A percentile compares a stretch with the other conserved stretches of the same genome.
These are phyloP conservation scores for Eonycteris spelaea DNA, from an alignment of 2,113 vertebrate genomes.

Conservation along the genomic window DNA sequence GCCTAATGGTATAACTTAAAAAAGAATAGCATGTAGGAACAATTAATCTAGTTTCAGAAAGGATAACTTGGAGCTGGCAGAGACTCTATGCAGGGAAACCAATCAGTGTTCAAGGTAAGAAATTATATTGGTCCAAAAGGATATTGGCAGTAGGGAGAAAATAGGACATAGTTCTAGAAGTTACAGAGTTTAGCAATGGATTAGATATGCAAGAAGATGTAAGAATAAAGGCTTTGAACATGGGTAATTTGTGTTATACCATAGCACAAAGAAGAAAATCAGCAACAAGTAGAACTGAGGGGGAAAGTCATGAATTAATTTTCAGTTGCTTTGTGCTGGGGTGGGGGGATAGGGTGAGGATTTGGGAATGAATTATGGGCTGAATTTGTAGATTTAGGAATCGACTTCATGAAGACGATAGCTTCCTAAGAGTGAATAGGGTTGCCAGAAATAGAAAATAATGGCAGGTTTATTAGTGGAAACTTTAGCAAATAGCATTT, in stretches of 20 bases:
- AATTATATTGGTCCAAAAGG: neutral
- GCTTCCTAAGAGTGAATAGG: neutral
- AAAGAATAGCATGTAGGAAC: neutral
- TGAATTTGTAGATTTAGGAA: neutral
- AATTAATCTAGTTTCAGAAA: neutral
- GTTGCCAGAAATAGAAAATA: neutral
- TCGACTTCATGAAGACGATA: neutral
- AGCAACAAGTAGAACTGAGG: neutral
- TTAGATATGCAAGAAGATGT: neutral
- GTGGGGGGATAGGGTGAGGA: neutral
- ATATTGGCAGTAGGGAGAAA: neutral
- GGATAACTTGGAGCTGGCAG: neutral
- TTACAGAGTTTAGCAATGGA: neutral
- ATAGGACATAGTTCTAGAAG: neutral
- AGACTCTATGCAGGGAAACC: neutral
- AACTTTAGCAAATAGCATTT: neutral
- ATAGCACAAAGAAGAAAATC: neutral
- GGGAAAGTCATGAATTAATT: neutral
- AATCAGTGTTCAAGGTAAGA: neutral
- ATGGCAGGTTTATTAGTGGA: neutral
- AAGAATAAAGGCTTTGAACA: neutral
- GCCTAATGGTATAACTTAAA: neutral
- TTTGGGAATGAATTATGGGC: neutral
- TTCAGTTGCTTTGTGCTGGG: neutral
- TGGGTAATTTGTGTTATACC: neutral